Conservation (phyloP, 2,888 invertebrate genomes). For the Branchinecta sandiegonensis region DNA sequence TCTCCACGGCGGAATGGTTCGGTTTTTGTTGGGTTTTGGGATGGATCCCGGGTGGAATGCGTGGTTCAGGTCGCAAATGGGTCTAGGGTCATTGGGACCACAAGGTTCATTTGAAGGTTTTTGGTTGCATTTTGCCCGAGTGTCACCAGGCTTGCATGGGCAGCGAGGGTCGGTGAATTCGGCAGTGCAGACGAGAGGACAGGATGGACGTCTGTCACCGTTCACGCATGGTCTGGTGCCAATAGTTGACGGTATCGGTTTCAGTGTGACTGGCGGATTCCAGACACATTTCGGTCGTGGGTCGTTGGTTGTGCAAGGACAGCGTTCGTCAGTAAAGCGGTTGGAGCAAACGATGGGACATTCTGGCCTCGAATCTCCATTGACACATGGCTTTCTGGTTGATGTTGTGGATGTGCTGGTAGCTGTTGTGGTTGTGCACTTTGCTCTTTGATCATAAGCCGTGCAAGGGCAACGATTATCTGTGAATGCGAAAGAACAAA, state of each 20-base stretch:
- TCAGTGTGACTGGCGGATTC: too few relatives aligned
- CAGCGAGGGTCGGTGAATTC: neutral
- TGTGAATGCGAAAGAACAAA: too few relatives aligned
- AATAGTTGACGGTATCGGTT: too few relatives aligned
- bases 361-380: neutral
- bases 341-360: neutral
- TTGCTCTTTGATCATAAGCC: too few relatives aligned
- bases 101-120: neutral
- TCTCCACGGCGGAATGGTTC: conserved; percentile 14
- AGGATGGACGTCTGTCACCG: conserved; percentile 1
- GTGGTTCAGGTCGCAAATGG: neutral
- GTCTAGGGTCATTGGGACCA: conserved; percentile 1
- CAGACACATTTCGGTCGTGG: too few relatives aligned
- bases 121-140: neutral
- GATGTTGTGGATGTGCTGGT: too few relatives aligned
- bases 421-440: too few relatives aligned
- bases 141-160: neutral
- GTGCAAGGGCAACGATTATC: too few relatives aligned
- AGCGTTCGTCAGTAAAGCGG: neutral
- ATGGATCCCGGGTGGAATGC: neutral
- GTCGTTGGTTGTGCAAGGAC: neutral
- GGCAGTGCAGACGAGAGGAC: neutral
- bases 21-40: neutral
- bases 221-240: neutral
- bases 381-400: too few relatives aligned